Evolutionary conservation across 1,140 invertebrate species (phyloP).

Genomic region (Sweltsa coloradensis): DNA sequence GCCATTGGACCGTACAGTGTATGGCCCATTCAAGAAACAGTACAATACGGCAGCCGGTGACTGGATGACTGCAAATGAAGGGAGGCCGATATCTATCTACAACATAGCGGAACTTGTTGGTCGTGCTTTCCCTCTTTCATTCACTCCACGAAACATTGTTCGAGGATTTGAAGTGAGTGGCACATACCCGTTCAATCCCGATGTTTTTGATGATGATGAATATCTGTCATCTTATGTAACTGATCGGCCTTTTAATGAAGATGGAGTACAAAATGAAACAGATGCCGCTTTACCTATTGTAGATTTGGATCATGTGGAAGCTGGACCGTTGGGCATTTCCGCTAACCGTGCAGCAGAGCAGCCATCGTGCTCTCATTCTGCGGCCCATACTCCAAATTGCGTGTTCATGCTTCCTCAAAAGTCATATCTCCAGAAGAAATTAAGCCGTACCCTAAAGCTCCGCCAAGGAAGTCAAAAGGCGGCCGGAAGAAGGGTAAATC

Average conservation of each 20-base stretch:
- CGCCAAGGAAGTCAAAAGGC: constrained; percentile 3
- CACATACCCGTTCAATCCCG: constrained; percentile 24
- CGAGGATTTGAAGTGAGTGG: constrained; percentile 22
- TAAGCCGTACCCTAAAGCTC: constrained; percentile 5
- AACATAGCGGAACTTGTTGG: constrained; percentile 22
- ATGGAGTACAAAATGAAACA: not conserved
- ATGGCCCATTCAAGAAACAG: constrained; percentile 17
- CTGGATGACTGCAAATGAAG: constrained; percentile 19
- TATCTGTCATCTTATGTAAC: constrained; percentile 26
- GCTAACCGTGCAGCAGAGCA: not conserved
- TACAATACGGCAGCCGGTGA: constrained; percentile 16
- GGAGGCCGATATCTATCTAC: constrained; percentile 22
- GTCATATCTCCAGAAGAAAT: constrained; percentile 9
- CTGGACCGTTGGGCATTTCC: not conserved
- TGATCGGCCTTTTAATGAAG: constrained; percentile 19
- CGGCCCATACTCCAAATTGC: not conserved
- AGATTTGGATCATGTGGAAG: too few relatives aligned
- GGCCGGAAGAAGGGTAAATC: constrained; percentile 1
- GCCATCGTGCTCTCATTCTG: not conserved
- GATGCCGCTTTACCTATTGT: too few relatives aligned
- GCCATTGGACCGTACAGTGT: constrained; percentile 23
- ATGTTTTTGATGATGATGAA: constrained; percentile 27
- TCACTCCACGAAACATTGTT: constrained; percentile 24
- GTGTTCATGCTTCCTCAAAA: not conserved
- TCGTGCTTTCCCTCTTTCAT: constrained; percentile 17